Evolutionary conservation across 2,797 vertebrate species (phyloP).

Genomic region (Lithobates pipiens): DNA sequence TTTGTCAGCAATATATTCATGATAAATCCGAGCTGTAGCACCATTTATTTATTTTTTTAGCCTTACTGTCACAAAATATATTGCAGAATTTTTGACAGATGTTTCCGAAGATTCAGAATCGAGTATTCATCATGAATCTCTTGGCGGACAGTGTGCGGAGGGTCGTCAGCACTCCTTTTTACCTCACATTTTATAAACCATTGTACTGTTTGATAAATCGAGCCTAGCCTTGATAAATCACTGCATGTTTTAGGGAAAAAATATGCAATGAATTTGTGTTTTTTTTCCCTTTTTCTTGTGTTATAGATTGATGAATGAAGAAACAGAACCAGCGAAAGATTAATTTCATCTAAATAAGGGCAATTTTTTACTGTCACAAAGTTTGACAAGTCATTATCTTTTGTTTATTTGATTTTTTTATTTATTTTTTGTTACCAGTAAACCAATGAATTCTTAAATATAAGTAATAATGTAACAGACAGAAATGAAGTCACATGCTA

Average conservation of each 20-base stretch:
- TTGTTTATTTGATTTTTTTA: not conserved
- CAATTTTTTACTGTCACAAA: not conserved
- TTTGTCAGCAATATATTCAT: not conserved
- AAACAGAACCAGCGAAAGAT: not conserved
- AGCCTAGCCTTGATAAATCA: not conserved
- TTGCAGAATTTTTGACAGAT: not conserved
- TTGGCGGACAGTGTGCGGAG: not conserved
- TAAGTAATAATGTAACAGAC: not conserved
- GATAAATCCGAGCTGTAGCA: not conserved
- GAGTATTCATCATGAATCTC: not conserved
- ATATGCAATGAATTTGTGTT: not conserved
- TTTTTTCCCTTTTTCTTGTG: not conserved
- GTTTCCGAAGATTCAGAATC: not conserved
- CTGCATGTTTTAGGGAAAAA: not conserved
- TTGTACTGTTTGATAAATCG: not conserved
- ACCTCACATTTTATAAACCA: not conserved
- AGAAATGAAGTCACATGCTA: not conserved
- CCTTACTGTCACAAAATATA: not conserved
- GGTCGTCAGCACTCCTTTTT: not conserved
- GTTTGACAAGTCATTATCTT: not conserved
- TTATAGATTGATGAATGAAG: not conserved
- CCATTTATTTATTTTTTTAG: too few relatives aligned
- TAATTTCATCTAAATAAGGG: not conserved
- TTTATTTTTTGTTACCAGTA: not conserved
- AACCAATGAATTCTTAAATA: not conserved